Evolutionary conservation across 2,888 invertebrate species (phyloP), one percentile per base, ranked within the genome.

Genomic region (Cephus pygmeus): DNA sequence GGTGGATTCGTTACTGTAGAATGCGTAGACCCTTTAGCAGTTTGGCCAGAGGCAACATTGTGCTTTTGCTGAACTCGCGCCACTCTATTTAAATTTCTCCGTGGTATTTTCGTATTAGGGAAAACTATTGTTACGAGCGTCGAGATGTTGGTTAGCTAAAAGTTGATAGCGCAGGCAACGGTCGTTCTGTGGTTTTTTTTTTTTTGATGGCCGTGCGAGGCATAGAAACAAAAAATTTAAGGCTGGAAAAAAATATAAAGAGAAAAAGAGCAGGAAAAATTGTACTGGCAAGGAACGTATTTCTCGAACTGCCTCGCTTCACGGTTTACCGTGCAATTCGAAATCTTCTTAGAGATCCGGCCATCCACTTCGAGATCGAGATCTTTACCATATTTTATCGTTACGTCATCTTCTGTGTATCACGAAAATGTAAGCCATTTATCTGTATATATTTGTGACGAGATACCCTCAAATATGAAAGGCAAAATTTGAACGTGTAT

Each of bases 31-130:
- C 81, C 80, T 79, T 81, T 80, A 81, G 81, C 83, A 81, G 82
- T 83, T 83, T 81, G 80, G 81, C 78, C 79, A 78, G 82, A 82
- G 30, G 73, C 74, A 40, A 79, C 80, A 79, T 34, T 34, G 73
- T 33, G 80, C 78, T 81, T 76, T 34, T 73, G 82, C 83, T 81
- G 82, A 87, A 87, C 85, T 84, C 80, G 40, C 40, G 82, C 81
- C 83, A 85, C 86, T 90, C 88, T 89, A 89, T 90, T 90, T 87
- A 88, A 88, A 90, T 88, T 88, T 87, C 86, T 83, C 80, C 78
- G 79, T 78, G 86, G 84, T 87, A 88, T 87, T 86, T 88, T 84
- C 86, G 83, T 85, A 86, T 87, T 86, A 86, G 83, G 76, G 77
- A 77, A 56, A 82, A 84, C 82, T 80, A 81, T 83, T 81, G 82